Evolutionary conservation across 2,888 invertebrate genomes (phyloP).

Genomic region (Dendrolimus houi): DNA sequence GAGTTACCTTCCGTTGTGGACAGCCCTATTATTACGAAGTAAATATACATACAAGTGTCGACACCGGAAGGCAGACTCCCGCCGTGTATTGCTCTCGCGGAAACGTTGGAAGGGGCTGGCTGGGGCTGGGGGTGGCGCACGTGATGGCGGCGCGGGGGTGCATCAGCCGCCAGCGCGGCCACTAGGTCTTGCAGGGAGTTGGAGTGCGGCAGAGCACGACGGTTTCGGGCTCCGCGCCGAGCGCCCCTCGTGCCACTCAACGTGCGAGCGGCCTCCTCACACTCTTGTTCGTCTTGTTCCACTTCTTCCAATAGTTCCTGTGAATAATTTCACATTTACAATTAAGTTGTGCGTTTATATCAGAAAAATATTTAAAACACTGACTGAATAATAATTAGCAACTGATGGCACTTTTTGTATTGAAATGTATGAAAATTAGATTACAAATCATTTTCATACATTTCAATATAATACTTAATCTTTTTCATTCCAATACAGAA

Average conservation of each 20-base stretch:
- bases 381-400: too few relatives aligned
- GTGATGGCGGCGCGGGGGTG: slow-evolving; percentile 42
- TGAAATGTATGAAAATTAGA: too few relatives aligned
- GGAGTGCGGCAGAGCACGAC: slow-evolving; percentile 67
- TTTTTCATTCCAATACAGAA: too few relatives aligned
- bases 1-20: too few relatives aligned
- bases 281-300: slow-evolving; percentile 83
- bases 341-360: too few relatives aligned
- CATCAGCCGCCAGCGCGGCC: slow-evolving; percentile 64
- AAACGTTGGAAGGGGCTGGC: slow-evolving; percentile 41
- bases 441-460: too few relatives aligned
- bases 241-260: slow-evolving; percentile 49
- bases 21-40: not conserved
- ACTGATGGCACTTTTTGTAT: too few relatives aligned
- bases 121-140: slow-evolving; percentile 33
- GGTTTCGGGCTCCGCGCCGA: slow-evolving; percentile 48
- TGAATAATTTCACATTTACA: not conserved
- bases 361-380: too few relatives aligned
- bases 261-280: slow-evolving; percentile 68
- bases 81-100: slow-evolving; percentile 61
- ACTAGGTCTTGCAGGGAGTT: slow-evolving; percentile 78
- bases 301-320: slow-evolving; percentile 86
- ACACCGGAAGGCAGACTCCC: slow-evolving; percentile 69
- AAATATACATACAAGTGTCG: slow-evolving; percentile 50
- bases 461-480: too few relatives aligned